These are phyloP conservation scores for Frieseomelitta varia DNA, from an alignment of 1,140 invertebrate genomes.

Conservation along the genomic window DNA sequence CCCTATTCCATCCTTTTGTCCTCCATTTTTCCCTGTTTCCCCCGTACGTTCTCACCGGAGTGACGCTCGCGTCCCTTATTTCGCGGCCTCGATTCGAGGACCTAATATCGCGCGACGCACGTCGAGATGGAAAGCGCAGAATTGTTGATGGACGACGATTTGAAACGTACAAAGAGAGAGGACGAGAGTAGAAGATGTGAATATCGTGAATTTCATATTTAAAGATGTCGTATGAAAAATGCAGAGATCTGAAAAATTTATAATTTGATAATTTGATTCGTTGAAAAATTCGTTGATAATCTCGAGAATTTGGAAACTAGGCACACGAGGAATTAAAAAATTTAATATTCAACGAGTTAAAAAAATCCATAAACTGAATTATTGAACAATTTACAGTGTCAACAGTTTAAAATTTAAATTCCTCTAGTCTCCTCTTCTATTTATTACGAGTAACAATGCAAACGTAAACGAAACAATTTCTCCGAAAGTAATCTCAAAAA, in stretches of 20 bases:
- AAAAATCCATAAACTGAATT: not conserved
- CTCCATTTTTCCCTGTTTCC: constrained; percentile 16
- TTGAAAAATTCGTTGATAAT: not conserved
- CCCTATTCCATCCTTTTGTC: constrained; percentile 13
- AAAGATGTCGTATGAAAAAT: not conserved
- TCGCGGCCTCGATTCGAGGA: constrained; percentile 41
- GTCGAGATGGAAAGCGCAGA: constrained; percentile 30
- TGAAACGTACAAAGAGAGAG: no score
- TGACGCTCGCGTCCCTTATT: constrained; percentile 14
- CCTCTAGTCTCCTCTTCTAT: not conserved
- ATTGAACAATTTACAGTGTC: not conserved
- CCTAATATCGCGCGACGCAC: constrained; percentile 48
- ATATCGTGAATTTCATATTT: not conserved
- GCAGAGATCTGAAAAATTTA: not conserved
- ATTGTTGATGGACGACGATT: no score
- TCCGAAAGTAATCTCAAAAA: not conserved
- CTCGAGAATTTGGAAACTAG: no score
- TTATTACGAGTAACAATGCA: not conserved
- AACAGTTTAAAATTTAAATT: not conserved
- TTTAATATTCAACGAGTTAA: not conserved
- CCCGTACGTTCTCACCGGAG: not conserved
- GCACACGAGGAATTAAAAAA: not conserved
- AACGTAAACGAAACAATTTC: not conserved
- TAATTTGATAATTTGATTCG: not conserved
- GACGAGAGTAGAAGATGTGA: not conserved